phyloP scores from a whole-genome alignment of 2,888 invertebrate genomes.

The Heliconius cydno region DNA sequence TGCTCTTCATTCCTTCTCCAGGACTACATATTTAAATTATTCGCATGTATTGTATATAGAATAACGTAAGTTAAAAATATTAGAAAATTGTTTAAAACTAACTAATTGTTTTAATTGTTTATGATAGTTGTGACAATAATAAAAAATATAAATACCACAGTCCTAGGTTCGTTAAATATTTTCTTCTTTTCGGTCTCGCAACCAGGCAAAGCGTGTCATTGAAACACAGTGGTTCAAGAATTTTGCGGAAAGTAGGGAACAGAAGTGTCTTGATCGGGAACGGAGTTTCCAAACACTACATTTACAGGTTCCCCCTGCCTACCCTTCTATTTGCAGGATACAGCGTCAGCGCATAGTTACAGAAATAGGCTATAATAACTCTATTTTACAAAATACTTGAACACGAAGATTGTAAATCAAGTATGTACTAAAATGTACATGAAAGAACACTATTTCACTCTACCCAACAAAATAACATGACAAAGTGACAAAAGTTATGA shows the following conservation, averaged over 20 bases:
- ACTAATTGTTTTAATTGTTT: too few species aligned
- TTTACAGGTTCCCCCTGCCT: not conserved
- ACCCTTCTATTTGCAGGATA: not conserved
- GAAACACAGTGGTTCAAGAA: not conserved
- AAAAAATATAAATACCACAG: not conserved
- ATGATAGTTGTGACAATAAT: too few species aligned
- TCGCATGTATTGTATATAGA: not conserved
- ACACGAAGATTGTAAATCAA: not conserved
- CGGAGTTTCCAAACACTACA: not conserved
- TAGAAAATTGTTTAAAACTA: not conserved
- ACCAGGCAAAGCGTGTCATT: not conserved
- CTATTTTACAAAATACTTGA: too few species aligned
- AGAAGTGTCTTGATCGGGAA: not conserved
- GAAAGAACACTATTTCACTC: not conserved
- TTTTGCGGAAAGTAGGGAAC: not conserved
- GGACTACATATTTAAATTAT: not conserved
- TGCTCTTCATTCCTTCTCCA: not conserved
- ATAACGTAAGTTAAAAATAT: not conserved
- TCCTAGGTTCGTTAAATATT: not conserved
- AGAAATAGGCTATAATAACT: not conserved
- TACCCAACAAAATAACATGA: constrained; percentile 28
- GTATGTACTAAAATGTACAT: not conserved
- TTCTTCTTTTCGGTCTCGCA: not conserved
- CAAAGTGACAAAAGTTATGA: constrained; percentile 40
- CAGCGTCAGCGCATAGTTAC: not conserved